Conservation (phyloP, 2,888 invertebrate genomes). For the Drosophila putrida region DNA sequence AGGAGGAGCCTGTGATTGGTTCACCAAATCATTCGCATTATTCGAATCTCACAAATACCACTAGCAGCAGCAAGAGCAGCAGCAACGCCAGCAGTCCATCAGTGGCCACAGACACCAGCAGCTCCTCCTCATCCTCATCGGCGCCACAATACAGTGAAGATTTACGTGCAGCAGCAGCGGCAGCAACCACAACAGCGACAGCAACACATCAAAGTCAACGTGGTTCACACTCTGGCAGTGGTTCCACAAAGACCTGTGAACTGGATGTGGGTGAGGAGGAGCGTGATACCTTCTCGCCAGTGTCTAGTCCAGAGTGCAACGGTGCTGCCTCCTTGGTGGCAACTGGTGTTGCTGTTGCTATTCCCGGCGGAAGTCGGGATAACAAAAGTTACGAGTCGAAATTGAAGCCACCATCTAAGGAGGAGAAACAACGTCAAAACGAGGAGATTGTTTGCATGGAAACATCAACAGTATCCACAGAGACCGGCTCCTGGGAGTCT, state of each 20-base stretch:
- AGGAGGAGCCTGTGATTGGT: conserved; percentile 58
- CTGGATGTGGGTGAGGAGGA: conserved; percentile 84
- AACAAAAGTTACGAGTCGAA: conserved; percentile 74
- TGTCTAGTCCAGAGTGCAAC: conserved; percentile 78
- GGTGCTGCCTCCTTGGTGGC: conserved; percentile 30
- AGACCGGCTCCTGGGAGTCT: conserved; percentile 89
- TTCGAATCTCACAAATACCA: conserved; percentile 78
- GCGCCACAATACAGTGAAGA: conserved; percentile 82
- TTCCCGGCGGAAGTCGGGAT: conserved; percentile 61
- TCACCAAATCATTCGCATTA: conserved; percentile 77
- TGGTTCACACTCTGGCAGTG: conserved; percentile 70
- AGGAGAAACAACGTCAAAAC: conserved; percentile 88
- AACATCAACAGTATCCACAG: conserved; percentile 88
- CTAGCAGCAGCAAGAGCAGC: conserved; percentile 45
- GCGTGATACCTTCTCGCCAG: conserved; percentile 85
- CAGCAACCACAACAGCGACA: neutral
- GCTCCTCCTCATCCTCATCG: conserved; percentile 72
- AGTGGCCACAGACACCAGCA: conserved; percentile 54
- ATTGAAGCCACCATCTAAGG: conserved; percentile 85
- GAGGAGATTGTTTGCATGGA: conserved; percentile 88
- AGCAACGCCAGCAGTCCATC: conserved; percentile 61
- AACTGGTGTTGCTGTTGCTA: conserved; percentile 26
- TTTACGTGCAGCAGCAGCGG: conserved; percentile 47
- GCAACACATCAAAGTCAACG: conserved; percentile 59
- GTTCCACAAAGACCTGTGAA: conserved; percentile 83